Evolutionary conservation across 2,888 invertebrate genomes (phyloP).

Genomic region (Holacanthella duospinosa): DNA sequence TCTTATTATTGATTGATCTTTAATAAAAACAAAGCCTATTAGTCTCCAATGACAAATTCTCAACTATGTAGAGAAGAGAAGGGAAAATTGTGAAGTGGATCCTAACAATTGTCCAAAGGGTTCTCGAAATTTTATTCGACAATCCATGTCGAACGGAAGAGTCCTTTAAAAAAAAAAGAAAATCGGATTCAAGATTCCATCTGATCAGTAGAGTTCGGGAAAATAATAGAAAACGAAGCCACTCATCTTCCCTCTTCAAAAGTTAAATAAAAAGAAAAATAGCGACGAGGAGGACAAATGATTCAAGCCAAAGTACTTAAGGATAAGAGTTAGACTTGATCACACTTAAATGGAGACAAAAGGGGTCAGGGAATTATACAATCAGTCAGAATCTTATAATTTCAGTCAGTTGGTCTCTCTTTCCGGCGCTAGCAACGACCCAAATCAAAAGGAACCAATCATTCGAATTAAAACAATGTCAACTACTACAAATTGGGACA

Average conservation of each 20-base stretch:
- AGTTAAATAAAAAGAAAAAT: conserved; percentile 5
- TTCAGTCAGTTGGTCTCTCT: background rate
- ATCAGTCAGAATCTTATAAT: background rate
- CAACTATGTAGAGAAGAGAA: background rate
- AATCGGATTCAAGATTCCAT: conserved; percentile 1
- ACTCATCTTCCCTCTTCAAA: conserved; percentile 1
- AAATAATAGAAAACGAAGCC: conserved; percentile 3
- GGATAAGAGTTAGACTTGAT: background rate
- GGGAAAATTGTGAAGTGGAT: background rate
- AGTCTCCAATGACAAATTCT: background rate
- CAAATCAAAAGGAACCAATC: background rate
- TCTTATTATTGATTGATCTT: too few species aligned
- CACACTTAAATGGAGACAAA: conserved; percentile 3
- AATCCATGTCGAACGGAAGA: background rate
- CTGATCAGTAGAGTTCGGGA: background rate
- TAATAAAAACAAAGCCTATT: background rate
- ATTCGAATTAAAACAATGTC: conserved; percentile 1
- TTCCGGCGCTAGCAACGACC: background rate
- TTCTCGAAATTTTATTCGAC: conserved; percentile 1
- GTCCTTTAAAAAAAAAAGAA: background rate
- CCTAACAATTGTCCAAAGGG: conserved; percentile 3
- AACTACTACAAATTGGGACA: background rate
- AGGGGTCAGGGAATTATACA: background rate
- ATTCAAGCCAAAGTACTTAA: background rate
- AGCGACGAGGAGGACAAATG: conserved; percentile 4